Base-by-base conservation (phyloP, 2,797 vertebrate species). In the Acestrorhynchus altus region DNA sequence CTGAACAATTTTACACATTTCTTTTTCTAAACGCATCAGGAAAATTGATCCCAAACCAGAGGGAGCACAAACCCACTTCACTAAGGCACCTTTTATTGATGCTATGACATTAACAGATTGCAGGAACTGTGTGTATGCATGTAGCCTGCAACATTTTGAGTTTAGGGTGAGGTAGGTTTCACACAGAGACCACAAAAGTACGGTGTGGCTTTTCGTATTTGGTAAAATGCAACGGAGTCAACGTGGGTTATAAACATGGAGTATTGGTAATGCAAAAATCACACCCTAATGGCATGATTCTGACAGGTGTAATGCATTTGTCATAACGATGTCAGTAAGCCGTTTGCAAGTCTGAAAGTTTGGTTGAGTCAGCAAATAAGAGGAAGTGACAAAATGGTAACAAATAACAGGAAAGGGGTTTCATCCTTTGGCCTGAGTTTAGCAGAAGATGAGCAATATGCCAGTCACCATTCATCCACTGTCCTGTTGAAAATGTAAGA, bases 361-460 rank as follows among this genome's bases (percentile, higher is more conserved):
- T 56, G 57, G 42, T 51, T 59, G 63, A 65, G 69, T 46, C 68
- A 18, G 49, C 7, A 15, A 10, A 77, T n/a, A 39, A 65, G 47
- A 51, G 28, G 16, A 69, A 57, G 24, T 46, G 26, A 47, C 20
- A 60, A 54, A 77, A 13, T 44, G 18, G 35, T 20, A 63, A 79
- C 63, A 79, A 83, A 81, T 44, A 56, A 68, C 20, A 10, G 76
- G 82, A 80, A 84, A 85, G 74, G 76, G 74, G 35, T 12, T 22
- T 83, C n/a, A 64, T 63, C 57, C 81, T 68, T 70, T 82, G 71
- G 67, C 79, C 83, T 20, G 31, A 82, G 68, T 40, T 42, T 76
- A 73, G 73, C 82, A 83, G 81, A 76, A 57, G 66, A 72, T 78
- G 83, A 84, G 86, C 69, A 74, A 88, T 86, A 81, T 74, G 86